Evolutionary conservation across 2,888 invertebrate species (phyloP).

Genomic region (Cheilosia urbana): DNA sequence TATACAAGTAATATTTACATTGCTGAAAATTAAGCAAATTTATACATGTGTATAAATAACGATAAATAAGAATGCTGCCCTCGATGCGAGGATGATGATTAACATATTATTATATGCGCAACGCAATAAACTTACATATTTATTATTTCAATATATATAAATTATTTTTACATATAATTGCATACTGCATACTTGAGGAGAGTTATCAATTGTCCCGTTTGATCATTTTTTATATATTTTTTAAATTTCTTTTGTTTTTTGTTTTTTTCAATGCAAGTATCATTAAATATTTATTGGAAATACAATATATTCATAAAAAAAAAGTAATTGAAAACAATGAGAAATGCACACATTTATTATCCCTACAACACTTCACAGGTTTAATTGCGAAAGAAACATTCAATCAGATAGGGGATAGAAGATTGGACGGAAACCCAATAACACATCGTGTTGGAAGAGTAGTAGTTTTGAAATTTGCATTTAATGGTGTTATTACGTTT

Average conservation of each 20-base stretch:
- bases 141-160: conserved; percentile 71
- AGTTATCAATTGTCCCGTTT: conserved; percentile 57
- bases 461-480: conserved; percentile 11
- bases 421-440: conserved; percentile 1
- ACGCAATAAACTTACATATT: conserved; percentile 70
- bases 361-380: conserved; percentile 48
- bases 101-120: conserved; percentile 56
- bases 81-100: conserved; percentile 37
- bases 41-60: conserved; percentile 16
- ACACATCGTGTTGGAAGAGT: conserved; percentile 2
- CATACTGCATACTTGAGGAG: conserved; percentile 66
- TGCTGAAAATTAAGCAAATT: conserved; percentile 59
- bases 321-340: conserved; percentile 42
- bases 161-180: conserved; percentile 69
- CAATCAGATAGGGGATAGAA: not conserved
- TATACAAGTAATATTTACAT: conserved; percentile 51
- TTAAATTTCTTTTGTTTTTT: not conserved
- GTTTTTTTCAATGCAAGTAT: conserved; percentile 39
- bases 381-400: conserved; percentile 34
- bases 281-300: conserved; percentile 54
- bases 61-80: conserved; percentile 66
- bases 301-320: conserved; percentile 59
- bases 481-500: conserved; percentile 7
- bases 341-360: conserved; percentile 50
- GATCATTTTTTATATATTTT: not conserved